Conservation (phyloP, 1,140 invertebrate genomes). For the Listronotus oregonensis region DNA sequence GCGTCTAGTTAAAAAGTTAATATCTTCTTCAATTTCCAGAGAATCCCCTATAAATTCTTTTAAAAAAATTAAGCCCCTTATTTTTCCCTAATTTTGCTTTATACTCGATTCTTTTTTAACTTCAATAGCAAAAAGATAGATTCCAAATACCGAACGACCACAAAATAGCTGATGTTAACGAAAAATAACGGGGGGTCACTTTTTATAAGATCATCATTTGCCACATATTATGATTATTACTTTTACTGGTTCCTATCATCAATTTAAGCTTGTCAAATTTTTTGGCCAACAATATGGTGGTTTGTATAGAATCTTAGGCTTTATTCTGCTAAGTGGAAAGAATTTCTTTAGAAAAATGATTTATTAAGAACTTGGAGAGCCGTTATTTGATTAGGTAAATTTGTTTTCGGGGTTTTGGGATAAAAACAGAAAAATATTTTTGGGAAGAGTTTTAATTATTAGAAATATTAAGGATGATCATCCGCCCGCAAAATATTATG, state of each 20-base stretch:
- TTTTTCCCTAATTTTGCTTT: too few species aligned
- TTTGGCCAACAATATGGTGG: conserved; percentile 22
- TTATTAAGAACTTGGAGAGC: conserved; percentile 9
- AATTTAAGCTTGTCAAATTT: conserved; percentile 28
- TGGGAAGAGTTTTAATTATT: too few species aligned
- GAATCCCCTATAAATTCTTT: too few species aligned
- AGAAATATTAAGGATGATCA: too few species aligned
- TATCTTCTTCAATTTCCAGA: too few species aligned
- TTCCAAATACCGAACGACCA: too few species aligned
- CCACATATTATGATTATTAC: conserved; percentile 34
- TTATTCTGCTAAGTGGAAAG: conserved; percentile 30
- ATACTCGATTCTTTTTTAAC: too few species aligned
- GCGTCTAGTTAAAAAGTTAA: too few species aligned
- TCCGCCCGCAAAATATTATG: too few species aligned
- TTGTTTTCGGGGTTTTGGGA: neutral
- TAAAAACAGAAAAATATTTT: too few species aligned
- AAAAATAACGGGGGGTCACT: conserved; percentile 15
- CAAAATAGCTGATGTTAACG: neutral
- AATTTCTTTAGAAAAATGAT: conserved; percentile 25
- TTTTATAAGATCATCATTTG: conserved; percentile 32
- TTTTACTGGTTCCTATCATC: conserved; percentile 23
- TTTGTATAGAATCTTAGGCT: conserved; percentile 22
- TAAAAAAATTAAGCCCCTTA: too few species aligned
- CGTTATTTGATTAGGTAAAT: conserved; percentile 7
- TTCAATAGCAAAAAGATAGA: too few species aligned